Conservation (phyloP, 2,113 vertebrate genomes). For the Tricholaema leucomelas region DNA sequence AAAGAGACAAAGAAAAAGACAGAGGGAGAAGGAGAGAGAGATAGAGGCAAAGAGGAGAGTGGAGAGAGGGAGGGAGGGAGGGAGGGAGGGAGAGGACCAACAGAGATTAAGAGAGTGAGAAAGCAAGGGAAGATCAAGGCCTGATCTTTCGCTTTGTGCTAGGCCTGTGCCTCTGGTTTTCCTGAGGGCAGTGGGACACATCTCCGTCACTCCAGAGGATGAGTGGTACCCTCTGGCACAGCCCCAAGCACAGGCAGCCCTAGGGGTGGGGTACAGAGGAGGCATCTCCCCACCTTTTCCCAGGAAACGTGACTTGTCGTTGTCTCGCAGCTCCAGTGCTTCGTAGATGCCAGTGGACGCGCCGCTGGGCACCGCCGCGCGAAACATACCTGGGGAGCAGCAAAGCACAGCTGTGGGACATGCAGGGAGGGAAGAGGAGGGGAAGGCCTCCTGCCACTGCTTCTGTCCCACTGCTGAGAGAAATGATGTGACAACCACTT, state of each 20-base stretch:
- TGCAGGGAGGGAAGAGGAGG: background rate
- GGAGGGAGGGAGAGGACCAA: background rate
- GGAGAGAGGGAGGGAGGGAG: background rate
- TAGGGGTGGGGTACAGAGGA: fast-evolving
- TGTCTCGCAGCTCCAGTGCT: slow-evolving; percentile 89
- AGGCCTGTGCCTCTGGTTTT: background rate
- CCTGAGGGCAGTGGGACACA: background rate
- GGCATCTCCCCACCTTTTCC: slow-evolving; percentile 84
- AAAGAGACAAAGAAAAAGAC: slow-evolving; percentile 31
- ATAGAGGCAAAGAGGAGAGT: slow-evolving; percentile 46
- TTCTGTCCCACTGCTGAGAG: background rate
- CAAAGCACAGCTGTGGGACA: background rate
- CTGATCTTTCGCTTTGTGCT: background rate
- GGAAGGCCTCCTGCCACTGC: background rate
- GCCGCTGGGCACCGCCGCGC: slow-evolving; percentile 90
- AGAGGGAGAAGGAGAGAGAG: background rate
- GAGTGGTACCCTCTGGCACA: background rate
- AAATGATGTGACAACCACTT: background rate
- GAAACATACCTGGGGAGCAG: slow-evolving; percentile 79
- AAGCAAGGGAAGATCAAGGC: background rate
- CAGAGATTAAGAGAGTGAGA: background rate
- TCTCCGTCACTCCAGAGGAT: background rate
- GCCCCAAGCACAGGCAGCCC: background rate
- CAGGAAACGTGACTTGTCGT: slow-evolving; percentile 90
- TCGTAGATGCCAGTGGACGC: slow-evolving; percentile 93